Percentiles rank a stretch among this genome's conserved stretches.
Conservation (phyloP, 2,797 vertebrate genomes). For the Pangasius djambal region DNA sequence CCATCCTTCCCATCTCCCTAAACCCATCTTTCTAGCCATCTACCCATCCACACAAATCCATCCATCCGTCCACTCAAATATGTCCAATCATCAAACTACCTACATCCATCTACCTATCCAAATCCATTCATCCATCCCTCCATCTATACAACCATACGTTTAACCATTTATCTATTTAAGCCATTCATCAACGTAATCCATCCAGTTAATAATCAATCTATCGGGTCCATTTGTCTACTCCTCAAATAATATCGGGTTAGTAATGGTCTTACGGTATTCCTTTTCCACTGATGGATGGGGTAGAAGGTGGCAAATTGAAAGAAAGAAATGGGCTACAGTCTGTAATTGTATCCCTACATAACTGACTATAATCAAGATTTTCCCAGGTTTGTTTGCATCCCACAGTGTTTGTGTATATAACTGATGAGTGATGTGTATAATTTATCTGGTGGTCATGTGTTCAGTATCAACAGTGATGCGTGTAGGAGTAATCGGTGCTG, state of each 20-base stretch:
- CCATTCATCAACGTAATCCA: neutral
- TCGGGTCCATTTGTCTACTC: neutral
- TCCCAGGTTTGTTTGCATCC: neutral
- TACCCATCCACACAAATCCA: neutral
- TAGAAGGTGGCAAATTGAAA: neutral
- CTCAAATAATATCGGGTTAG: neutral
- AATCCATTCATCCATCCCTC: neutral
- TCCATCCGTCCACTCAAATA: neutral
- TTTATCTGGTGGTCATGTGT: neutral
- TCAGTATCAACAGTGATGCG: neutral
- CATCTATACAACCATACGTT: neutral
- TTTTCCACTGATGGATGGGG: neutral
- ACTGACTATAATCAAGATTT: neutral
- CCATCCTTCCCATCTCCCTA: neutral
- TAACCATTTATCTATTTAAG: neutral
- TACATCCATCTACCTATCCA: neutral
- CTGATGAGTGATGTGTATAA: neutral
- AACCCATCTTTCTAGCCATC: neutral
- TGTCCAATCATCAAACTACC: neutral
- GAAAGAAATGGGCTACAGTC: neutral
- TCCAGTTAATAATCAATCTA: neutral
- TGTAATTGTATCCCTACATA: neutral
- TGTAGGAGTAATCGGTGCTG: neutral
- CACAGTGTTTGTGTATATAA: neutral
- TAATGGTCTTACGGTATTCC: neutral